phyloP scores from a whole-genome alignment of 2,113 vertebrate genomes.

The Phainopepla nitens region DNA sequence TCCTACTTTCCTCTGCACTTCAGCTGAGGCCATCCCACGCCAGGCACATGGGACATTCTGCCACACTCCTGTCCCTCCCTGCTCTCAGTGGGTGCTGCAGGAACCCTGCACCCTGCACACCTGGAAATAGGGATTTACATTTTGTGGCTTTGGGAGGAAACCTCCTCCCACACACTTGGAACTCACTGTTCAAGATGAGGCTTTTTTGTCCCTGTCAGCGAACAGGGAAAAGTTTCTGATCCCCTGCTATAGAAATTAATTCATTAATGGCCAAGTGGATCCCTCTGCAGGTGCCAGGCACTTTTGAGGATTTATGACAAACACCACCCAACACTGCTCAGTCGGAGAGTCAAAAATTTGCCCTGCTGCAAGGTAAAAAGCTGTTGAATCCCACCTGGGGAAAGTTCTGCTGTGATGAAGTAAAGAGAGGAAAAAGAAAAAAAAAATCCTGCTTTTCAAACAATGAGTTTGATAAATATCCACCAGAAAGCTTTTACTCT shows the following conservation, averaged over 20 bases:
- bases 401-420: not conserved
- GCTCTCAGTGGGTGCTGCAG: not conserved
- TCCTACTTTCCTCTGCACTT: not conserved
- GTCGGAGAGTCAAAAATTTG: not conserved
- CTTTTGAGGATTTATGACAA: not conserved
- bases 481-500: not conserved
- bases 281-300: not conserved
- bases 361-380: not conserved
- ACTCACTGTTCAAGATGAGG: not conserved
- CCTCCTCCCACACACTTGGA: not conserved
- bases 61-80: not conserved
- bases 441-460: not conserved
- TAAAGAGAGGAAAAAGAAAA: not conserved
- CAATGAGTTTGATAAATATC: not conserved
- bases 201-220: not conserved
- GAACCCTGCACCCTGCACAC: not conserved
- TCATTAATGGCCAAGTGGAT: not conserved
- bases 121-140: not conserved
- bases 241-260: not conserved
- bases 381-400: not conserved
- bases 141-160: not conserved
- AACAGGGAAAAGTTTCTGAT: not conserved
- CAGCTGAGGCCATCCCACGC: not conserved
- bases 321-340: not conserved
- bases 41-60: not conserved